Percentiles rank a stretch among this genome's conserved stretches.
Conservation (phyloP, 2,888 invertebrate species). For the Drosophila tanythrix region DNA sequence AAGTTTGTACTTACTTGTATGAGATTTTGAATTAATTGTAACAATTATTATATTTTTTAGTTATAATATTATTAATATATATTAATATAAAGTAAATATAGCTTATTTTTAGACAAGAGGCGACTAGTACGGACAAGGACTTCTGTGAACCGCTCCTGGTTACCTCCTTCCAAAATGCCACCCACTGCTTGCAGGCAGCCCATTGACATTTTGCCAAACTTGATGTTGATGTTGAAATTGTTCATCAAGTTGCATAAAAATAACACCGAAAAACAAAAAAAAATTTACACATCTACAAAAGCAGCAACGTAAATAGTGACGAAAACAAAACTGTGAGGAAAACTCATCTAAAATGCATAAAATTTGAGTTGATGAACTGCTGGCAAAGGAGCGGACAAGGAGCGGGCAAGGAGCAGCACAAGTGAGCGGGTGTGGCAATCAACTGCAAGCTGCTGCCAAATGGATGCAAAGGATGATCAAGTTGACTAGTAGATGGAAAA, state of each 20-base stretch:
- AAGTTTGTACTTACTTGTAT: not conserved
- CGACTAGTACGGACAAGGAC: not conserved
- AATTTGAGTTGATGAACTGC: conserved; percentile 83
- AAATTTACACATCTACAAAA: conserved; percentile 33
- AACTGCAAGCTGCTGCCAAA: conserved; percentile 62
- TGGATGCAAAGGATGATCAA: conserved; percentile 13
- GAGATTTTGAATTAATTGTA: not conserved
- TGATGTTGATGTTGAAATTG: conserved; percentile 81
- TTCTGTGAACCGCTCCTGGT: conserved; percentile 46
- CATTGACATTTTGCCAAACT: conserved; percentile 80
- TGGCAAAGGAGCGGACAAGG: conserved; percentile 11
- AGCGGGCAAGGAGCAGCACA: conserved; percentile 1
- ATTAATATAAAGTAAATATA: not conserved
- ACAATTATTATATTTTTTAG: not conserved
- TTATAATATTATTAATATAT: too few species aligned
- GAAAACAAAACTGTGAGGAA: conserved; percentile 77
- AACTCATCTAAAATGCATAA: conserved; percentile 83
- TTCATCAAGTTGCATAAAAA: conserved; percentile 81
- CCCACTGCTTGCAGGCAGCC: conserved; percentile 62
- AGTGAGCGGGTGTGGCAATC: conserved; percentile 53
- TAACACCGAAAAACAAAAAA: conserved; percentile 72
- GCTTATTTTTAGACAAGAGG: not conserved
- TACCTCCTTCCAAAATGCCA: conserved; percentile 47
- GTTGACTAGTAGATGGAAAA: not conserved
- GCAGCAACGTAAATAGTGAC: conserved; percentile 45